Evolutionary conservation across 2,113 vertebrate species (phyloP).

Genomic region (Natator depressus): DNA sequence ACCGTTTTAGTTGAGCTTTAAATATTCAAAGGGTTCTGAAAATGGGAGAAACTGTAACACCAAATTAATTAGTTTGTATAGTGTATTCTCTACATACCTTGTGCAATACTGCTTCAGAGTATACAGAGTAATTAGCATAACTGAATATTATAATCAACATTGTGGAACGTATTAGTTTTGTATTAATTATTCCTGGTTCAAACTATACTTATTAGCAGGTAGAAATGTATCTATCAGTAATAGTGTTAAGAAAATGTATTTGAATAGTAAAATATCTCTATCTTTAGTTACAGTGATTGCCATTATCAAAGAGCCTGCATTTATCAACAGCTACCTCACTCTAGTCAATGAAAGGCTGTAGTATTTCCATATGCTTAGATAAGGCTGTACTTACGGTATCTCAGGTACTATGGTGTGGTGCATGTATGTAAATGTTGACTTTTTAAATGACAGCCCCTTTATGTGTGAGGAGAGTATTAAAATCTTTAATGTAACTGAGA

Average conservation of each 20-base stretch:
- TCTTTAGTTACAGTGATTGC: neutral
- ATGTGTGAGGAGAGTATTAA: neutral
- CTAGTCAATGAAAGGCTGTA: neutral
- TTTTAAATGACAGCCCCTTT: neutral
- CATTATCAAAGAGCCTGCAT: neutral
- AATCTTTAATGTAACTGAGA: neutral
- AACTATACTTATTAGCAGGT: neutral
- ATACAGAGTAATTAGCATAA: neutral
- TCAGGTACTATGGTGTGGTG: neutral
- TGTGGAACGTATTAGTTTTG: neutral
- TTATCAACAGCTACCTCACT: neutral
- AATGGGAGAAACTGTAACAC: neutral
- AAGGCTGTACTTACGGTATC: neutral
- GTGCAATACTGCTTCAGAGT: neutral
- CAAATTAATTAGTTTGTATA: neutral
- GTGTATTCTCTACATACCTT: neutral
- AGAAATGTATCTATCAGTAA: neutral
- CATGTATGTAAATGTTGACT: neutral
- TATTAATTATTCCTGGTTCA: neutral
- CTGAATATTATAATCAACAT: neutral
- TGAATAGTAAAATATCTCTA: too few species aligned
- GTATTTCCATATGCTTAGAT: neutral
- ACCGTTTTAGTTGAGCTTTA: conserved; percentile 3
- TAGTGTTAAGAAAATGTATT: neutral
- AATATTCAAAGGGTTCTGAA: neutral